Base-by-base conservation (phyloP, 2,113 vertebrate genomes). In the Lepus timidus region DNA sequence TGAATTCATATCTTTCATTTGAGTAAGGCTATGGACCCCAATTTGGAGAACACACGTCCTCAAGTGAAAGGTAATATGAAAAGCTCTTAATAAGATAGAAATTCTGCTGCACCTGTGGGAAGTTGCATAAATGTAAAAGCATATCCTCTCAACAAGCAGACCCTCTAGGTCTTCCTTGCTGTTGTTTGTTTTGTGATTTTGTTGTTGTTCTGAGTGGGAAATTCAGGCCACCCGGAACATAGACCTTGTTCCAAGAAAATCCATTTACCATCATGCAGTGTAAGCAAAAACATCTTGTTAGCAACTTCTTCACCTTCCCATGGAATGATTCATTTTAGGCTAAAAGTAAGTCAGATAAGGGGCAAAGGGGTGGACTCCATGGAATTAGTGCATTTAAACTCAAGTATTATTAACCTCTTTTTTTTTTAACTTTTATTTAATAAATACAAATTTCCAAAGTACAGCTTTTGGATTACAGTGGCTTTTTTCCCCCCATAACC, bases 51-150 rank as follows among this genome's bases (percentile, higher is more conserved):
- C 92, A 76, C 90, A 93, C 95, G 97, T 96, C 83, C 95, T 97
- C 93, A 97, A 98, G 98, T 97, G 85, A 85, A 98, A 71, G 90
- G 95, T 98, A 96, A 96, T 97, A 95, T 98, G 96, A 97, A 97
- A 98, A 97, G 95, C 96, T 98, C 98, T 98, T 98, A 98, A 98
- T 98, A 90, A 93, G 93, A 95, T 97, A 96, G 88, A 97, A 94
- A 96, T 90, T 95, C 93, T 96, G 90, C 36, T 97, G 29, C 94
- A 96, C 91, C 78, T 93, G 76, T 95, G 88, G 88, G 95, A 97
- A 98, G 97, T 95, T 95, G 96, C 64, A 95, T 87, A 97, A 97
- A 97, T 96, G 97, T 96, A 96, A 97, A 97, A 86, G 20, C 84
- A 78, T 95, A 93, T 94, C 91, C 89, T 55, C 90, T 98, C 97